Percentiles rank a stretch among this genome's conserved stretches.
These are phyloP conservation scores for Gastracanthus pulcherrimus DNA, from an alignment of 2,888 invertebrate genomes.

Conservation along the genomic window DNA sequence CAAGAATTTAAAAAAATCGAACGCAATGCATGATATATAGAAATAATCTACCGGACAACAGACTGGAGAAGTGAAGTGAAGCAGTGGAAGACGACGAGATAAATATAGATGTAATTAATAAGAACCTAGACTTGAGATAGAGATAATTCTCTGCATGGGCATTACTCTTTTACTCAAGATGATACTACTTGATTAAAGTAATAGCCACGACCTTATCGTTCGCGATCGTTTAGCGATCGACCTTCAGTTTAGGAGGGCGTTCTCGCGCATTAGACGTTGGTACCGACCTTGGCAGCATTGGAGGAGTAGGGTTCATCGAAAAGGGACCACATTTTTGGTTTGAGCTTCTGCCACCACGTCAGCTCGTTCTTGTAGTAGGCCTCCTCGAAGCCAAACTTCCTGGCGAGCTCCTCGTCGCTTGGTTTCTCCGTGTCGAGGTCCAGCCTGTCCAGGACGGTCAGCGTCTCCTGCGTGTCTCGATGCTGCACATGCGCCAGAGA, in stretches of 20 bases:
- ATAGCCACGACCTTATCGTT: constrained; percentile 46
- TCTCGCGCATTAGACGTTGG: constrained; percentile 27
- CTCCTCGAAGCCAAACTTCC: constrained; percentile 98
- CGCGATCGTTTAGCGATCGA: constrained; percentile 15
- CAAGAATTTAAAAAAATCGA: not conserved
- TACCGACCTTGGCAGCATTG: constrained; percentile 94
- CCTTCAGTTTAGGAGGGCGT: constrained; percentile 18
- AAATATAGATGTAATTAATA: constrained; percentile 17
- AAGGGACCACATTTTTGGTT: constrained; percentile 98
- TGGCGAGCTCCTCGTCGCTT: constrained; percentile 97
- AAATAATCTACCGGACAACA: constrained; percentile 18
- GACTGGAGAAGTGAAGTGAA: constrained; percentile 16
- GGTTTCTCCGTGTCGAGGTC: constrained; percentile 99
- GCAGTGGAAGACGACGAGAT: constrained; percentile 35
- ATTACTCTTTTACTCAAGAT: not conserved
- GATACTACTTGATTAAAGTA: constrained; percentile 21
- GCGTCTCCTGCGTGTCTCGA: constrained; percentile 98
- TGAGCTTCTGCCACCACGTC: constrained; percentile 97
- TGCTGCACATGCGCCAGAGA: constrained; percentile 81
- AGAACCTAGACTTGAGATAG: constrained; percentile 31
- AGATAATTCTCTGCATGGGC: constrained; percentile 12
- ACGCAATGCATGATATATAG: constrained; percentile 4
- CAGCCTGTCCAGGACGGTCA: constrained; percentile 97
- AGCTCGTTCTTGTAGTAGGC: constrained; percentile 94
- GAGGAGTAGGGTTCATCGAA: constrained; percentile 99